Evolutionary conservation across 1,140 invertebrate species (phyloP), one percentile per base, ranked within the genome.

Genomic region (Vanessa atalanta): DNA sequence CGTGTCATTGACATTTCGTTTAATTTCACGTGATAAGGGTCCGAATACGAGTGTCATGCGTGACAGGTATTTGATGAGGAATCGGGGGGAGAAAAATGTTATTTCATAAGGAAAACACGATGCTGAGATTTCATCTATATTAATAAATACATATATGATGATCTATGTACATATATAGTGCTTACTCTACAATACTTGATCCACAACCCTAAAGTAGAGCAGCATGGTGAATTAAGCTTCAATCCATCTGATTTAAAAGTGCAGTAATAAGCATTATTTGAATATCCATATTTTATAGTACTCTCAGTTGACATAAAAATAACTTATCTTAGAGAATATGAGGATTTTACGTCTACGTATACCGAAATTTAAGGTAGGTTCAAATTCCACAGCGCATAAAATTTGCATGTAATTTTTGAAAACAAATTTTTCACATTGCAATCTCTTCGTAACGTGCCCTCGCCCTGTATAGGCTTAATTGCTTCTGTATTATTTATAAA

Each of bases 1-100:
- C 16, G 47, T 67, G 65, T 67, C 65, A 67, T 67, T 26, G 65
- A 67, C 65, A 67, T 23, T 57, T 26, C 31, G 48, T 67, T 50
- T 67, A 67, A 67, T 67, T 67, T 67, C 15, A 16, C 31, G 26
- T 67, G 65, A 67, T 37, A 50, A 53, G 50, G 65, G 65, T 67
- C 6, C 26, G 50, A 53, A 16, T 23, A 1, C 9, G 53, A 26
- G 23, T 20, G 53, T 23, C 53, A 12, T 1, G 16, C 20, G 16
- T 9, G 53, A 23, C 53, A 12, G 20, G 20, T 20, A 57, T 53
- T 53, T 53, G 53, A 57, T 20, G 53, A 57, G 37, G 9, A 43
- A 43, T 43, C 37, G 37, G 16, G 20, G 20, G 53, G 53, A 11
- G 23, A 57, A 50, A 57, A 8, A 57, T 57, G 13, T 23, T 57